Base-by-base conservation (phyloP, 2,113 vertebrate genomes). In the Perca fluviatilis region DNA sequence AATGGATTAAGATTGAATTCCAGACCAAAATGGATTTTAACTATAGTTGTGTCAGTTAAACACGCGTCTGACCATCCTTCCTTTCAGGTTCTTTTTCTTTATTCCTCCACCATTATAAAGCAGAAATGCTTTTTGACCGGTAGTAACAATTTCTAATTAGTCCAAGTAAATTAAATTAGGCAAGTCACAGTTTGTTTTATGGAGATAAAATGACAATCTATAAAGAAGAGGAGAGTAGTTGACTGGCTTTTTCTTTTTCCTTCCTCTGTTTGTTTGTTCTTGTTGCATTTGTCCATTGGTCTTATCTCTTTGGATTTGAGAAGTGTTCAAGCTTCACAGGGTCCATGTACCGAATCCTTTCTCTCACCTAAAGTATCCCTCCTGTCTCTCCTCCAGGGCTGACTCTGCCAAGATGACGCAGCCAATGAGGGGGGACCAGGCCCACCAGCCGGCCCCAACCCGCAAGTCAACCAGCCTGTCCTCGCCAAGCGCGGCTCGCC, bases 321-420 rank as follows among this genome's bases (percentile, higher is more conserved):
- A 49, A 3, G 13, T 25, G 14, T 61, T 70, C 51, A 46, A 40
- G 5, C 67, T 16, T 47, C 63, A 65, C 10, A 21, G 4, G 61
- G 54, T 66, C 25, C 25, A 19, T 43, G 9, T 51, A 9, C 23
- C 69, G 49, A 33, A 25, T 85, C 30, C 15, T 72, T 81, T 82
- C 36, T 77, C 72, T 47, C 63, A 56, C 62, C 46, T 57, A 51
- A 36, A 50, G 18, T 71, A 46, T 77, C 61, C 58, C 65, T 69
- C 46, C 14, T 51, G 16, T 70, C 64, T 63, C 80, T 76, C 46
- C 72, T 79, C 43, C 86, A 98, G 97, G 97, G 96, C 95, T 27
- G 96, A 97, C 75, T 95, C 96, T 21, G 94, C 95, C 81, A 98
- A 97, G 93, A 97, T 97, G 96, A 97, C 95, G 1, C 96, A 97